Conservation (phyloP, 2,113 vertebrate species). For the Syngnathoides biaculeatus region DNA sequence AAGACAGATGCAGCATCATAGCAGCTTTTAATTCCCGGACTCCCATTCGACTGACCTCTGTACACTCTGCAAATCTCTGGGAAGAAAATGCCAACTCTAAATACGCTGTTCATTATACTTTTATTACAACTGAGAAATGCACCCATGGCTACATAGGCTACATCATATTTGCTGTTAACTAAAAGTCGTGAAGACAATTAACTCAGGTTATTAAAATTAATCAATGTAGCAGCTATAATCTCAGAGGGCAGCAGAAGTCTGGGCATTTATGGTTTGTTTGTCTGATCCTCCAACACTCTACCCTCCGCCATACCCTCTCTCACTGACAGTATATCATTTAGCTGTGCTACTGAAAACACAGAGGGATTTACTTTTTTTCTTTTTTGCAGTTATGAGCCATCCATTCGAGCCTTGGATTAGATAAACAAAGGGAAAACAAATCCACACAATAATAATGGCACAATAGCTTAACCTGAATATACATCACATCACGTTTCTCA, state of each 20-base stretch:
- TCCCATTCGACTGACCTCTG: slow-evolving; percentile 48
- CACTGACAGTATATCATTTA: slow-evolving; percentile 47
- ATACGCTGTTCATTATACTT: slow-evolving; percentile 65
- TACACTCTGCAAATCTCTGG: slow-evolving; percentile 39
- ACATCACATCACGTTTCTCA: not conserved
- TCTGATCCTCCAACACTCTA: slow-evolving; percentile 35
- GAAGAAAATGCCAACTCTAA: slow-evolving; percentile 49
- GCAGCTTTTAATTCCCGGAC: slow-evolving; percentile 46
- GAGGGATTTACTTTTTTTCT: slow-evolving; percentile 58
- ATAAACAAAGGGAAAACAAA: slow-evolving; percentile 26
- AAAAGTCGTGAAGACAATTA: slow-evolving; percentile 72
- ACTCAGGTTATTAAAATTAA: slow-evolving; percentile 72
- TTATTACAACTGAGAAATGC: slow-evolving; percentile 60
- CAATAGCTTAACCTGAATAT: slow-evolving; percentile 30
- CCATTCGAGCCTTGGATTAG: slow-evolving; percentile 54
- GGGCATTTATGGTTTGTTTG: slow-evolving; percentile 67
- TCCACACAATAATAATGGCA: slow-evolving; percentile 32
- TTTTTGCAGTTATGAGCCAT: slow-evolving; percentile 40
- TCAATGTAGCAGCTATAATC: slow-evolving; percentile 64
- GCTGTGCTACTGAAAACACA: slow-evolving; percentile 52
- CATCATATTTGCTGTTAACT: slow-evolving; percentile 72
- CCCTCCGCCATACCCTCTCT: slow-evolving; percentile 2
- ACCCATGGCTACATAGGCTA: slow-evolving; percentile 60
- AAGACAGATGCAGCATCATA: slow-evolving; percentile 42
- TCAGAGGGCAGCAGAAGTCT: slow-evolving; percentile 47